Conservation (phyloP, 2,797 vertebrate species). For the Gadopsis marmoratus region DNA sequence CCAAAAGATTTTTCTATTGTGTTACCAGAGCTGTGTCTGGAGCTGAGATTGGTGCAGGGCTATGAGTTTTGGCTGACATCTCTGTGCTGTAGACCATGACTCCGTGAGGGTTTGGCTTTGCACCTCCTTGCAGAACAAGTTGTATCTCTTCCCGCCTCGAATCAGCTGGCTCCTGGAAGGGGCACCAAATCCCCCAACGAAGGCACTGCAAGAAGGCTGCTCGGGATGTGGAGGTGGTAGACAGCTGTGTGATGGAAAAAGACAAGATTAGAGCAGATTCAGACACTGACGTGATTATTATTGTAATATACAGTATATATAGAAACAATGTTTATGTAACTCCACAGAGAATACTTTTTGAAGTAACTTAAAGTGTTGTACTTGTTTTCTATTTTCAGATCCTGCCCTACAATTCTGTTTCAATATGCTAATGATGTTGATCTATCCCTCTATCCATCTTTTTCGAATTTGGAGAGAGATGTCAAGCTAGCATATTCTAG, state of each 20-base stretch:
- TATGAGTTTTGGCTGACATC: slow-evolving; percentile 64
- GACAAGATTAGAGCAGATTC: slow-evolving; percentile 15
- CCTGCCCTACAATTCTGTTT: background rate
- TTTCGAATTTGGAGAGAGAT: too few species aligned
- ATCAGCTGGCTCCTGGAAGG: slow-evolving; percentile 60
- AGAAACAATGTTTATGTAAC: slow-evolving; percentile 2
- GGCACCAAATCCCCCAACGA: slow-evolving; percentile 92
- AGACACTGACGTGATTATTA: slow-evolving; percentile 5
- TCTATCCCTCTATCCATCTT: too few species aligned
- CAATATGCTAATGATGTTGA: background rate
- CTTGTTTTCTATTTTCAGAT: background rate
- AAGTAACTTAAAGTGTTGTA: background rate
- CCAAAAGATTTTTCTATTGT: background rate
- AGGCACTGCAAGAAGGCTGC: slow-evolving; percentile 88
- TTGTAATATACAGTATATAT: background rate
- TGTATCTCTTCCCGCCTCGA: slow-evolving; percentile 75
- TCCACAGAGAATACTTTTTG: background rate
- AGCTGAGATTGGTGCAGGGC: slow-evolving; percentile 40
- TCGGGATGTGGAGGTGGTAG: slow-evolving; percentile 68
- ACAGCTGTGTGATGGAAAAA: slow-evolving; percentile 76
- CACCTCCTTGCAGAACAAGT: slow-evolving; percentile 87
- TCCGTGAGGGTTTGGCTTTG: slow-evolving; percentile 84
- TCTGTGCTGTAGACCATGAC: slow-evolving; percentile 88
- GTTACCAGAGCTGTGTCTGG: slow-evolving; percentile 65
- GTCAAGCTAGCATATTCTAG: background rate